Base-by-base conservation (phyloP, 2,797 vertebrate species). In the Tragelaphus oryx region DNA sequence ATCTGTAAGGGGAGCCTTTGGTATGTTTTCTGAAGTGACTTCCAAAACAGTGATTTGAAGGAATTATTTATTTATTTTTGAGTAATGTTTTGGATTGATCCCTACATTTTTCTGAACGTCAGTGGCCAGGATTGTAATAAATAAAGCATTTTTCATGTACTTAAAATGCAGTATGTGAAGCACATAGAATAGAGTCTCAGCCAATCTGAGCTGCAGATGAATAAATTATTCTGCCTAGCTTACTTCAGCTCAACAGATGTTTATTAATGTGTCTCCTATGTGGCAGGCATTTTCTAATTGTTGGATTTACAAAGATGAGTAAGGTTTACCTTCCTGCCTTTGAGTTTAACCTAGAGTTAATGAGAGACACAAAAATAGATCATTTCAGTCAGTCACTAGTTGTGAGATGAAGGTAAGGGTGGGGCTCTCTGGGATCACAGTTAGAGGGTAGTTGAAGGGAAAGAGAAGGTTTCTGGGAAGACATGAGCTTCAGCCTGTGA, bases 11-110 rank as follows among this genome's bases (percentile, higher is more conserved):
- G 68, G 65, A 97, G 65, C 62, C 74, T 92, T 89, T 96, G 95
- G 78, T 92, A 96, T 96, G 95, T 71, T 57, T 93, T 96, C 88
- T 91, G 82, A 93, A 80, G 55, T 81, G 41, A 46, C 78, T 96
- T 97, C 93, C 95, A 97, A 93, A 88, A 75, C 18, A 80, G 93
- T 91, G 88, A 96, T 94, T 94, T 88, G 74, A 93, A 96, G 41
- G 50, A 71, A 86, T 94, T 96, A 96, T 95, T 96, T 95, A 95
- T 95, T 96, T 89, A 95, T 95, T 97, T 96, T 96, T 97, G 95
- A 97, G 94, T 97, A 93, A 95, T 95, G 86, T 93, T 97, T 97
- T 97, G 95, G 92, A 89, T 97, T 71, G 57, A 80, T 94, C 88
- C 33, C 75, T 96, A 86, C 96, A 96, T 96, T 94, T 95, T 96